Conservation (phyloP, 2,113 vertebrate species). For the Heteronetta atricapilla region DNA sequence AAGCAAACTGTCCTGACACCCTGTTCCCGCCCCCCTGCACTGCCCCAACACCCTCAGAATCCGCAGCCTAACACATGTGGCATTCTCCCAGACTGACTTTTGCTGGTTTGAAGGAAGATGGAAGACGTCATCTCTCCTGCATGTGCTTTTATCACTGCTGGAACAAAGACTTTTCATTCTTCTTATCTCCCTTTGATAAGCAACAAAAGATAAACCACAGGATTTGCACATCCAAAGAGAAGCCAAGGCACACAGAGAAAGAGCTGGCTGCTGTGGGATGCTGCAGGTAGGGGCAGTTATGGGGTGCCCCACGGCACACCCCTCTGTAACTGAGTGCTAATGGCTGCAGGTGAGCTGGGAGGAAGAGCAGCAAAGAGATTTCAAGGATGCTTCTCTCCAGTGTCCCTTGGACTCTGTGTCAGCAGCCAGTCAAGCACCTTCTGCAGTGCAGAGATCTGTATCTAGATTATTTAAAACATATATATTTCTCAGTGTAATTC, state of each 20-base stretch:
- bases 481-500: not conserved
- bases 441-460: not conserved
- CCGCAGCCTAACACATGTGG: rapidly evolving
- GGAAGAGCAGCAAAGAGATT: not conserved
- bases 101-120: not conserved
- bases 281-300: not conserved
- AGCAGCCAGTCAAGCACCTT: not conserved
- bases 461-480: not conserved
- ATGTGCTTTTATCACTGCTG: not conserved
- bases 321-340: not conserved
- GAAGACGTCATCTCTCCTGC: not conserved
- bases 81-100: not conserved
- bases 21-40: not conserved
- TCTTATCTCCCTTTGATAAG: not conserved
- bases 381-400: not conserved
- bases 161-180: not conserved
- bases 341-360: not conserved
- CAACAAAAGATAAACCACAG: not conserved
- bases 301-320: not conserved
- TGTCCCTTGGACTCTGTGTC: not conserved
- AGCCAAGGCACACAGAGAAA: not conserved
- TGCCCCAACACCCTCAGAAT: not conserved
- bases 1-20: not conserved
- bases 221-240: not conserved
- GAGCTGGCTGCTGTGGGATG: not conserved